Evolutionary conservation across 1,140 invertebrate species (phyloP), one percentile per base, ranked within the genome.

Genomic region (Achatina immaculata): DNA sequence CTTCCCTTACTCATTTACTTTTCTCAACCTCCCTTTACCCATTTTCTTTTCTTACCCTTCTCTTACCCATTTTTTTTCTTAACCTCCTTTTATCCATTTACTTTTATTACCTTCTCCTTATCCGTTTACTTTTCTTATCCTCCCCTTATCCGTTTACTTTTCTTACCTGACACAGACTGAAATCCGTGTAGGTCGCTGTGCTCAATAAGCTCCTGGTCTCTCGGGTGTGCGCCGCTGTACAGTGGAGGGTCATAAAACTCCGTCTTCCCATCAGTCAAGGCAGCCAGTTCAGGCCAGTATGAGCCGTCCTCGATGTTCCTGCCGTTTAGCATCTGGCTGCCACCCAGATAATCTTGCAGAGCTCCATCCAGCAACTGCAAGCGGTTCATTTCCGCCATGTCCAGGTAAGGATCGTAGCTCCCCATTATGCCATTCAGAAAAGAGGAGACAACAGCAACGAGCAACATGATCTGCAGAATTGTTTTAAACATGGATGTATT

Each of bases 141-240:
- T 48, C 45, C 34, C 40, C n/a, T 11, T 9, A n/a, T 66, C 6
- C n/a, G 9, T 11, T 48, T 48, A 48, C 19, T 48, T 11, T 7
- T 48, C 38, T 81, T 85, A 92, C 92, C 93, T 86, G 90, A 89
- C 77, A 96, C 92, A 84, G 94, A 95, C 86, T 97, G 95, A 88
- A 96, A 94, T 19, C 96, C 95, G 94, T 94, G 97, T 0, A 98
- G 91, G 2, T 95, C 95, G 88, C 95, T 97, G 88, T 98, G 96
- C 85, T 96, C 94, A 78, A 98, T 86, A 87, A 96, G 97, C 87
- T 99, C 97, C 83, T 96, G 95, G 90, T 98, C 96, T 21, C 97
- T 92, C 58, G 96, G 85, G 68, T 86, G 80, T 4, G 84, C 80
- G 34, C 74, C 82, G 2, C 74, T 73, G 69, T 80, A 81, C 0